phyloP scores from a whole-genome alignment of 2,797 vertebrate genomes.

The Brotogeris chrysoptera region DNA sequence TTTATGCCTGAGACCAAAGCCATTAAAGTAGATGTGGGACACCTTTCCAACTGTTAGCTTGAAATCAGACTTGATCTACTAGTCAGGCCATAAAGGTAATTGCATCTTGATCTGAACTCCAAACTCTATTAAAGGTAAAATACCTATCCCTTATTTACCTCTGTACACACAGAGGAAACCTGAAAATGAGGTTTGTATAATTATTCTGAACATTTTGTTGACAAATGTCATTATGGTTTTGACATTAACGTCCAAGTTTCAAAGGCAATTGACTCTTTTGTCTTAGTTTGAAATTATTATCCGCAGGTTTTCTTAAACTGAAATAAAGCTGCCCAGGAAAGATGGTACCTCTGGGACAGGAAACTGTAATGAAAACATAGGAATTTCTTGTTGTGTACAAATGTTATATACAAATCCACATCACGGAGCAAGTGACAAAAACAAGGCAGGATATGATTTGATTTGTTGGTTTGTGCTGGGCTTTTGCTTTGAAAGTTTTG shows the following conservation, averaged over 20 bases:
- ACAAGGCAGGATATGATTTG: not conserved
- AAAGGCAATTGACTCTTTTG: not conserved
- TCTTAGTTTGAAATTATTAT: not conserved
- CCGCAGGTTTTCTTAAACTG: not conserved
- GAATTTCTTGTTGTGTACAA: not conserved
- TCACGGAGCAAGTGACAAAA: not conserved
- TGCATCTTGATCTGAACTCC: not conserved
- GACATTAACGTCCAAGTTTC: not conserved
- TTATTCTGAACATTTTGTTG: not conserved
- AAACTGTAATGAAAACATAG: not conserved
- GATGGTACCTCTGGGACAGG: not conserved
- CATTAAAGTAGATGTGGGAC: not conserved
- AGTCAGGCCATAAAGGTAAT: not conserved
- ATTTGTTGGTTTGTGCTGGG: not conserved
- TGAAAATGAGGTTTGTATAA: not conserved
- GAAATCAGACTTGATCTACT: not conserved
- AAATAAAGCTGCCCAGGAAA: not conserved
- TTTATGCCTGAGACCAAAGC: not conserved
- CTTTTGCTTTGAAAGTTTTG: not conserved
- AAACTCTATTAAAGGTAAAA: not conserved
- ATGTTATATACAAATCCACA: not conserved
- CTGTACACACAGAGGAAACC: not conserved
- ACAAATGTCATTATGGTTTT: not conserved
- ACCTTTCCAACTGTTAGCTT: not conserved
- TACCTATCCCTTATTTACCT: not conserved